Evolutionary conservation across 2,797 vertebrate genomes (phyloP), one percentile per base, ranked within the genome.

Genomic region (Salmo trutta): DNA sequence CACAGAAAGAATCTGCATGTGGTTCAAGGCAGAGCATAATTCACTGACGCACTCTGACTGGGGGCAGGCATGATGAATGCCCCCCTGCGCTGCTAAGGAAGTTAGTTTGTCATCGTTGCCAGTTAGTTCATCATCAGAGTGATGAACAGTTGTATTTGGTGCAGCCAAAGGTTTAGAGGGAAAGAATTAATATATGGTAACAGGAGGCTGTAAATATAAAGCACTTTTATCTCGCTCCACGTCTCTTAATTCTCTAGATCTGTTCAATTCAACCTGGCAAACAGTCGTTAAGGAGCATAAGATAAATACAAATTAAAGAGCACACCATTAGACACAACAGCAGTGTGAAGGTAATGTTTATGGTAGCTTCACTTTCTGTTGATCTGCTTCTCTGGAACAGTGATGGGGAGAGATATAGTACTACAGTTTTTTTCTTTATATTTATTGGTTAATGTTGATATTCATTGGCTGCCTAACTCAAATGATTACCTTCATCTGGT

Each of bases 171-270:
- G 88, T 91, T 94, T 92, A 92, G 88, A 83, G 84, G 52, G 81
- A 80, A 83, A 82, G 85, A 90, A 93, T 94, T 93, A 91, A 88
- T 88, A 82, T 89, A 82, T 82, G 81, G 85, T 82, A 85, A 88
- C 82, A 83, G 77, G 80, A 82, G 75, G 82, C 76, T 85, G 84
- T 90, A 89, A 91, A 91, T 90, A 88, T 77, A 84, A 71, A n/a
- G 27, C 81, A 77, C 77, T 82, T 79, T 80, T 74, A 31, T 77
- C 29, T 66, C 36, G 14, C 19, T 72, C 17, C 10, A 33, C 51
- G 59, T 36, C 52, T 69, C 5, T 70, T 51, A 29, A 24, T 21
- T 69, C 67, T 69, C 27, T 89, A 47, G 41, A 47, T 47, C 74
- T 47, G 62, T 71, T 77, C 59, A 79, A 86, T 89, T 84, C 86